Evolutionary conservation across 2,797 vertebrate genomes (phyloP).

Genomic region (Rhinoraja longicauda): DNA sequence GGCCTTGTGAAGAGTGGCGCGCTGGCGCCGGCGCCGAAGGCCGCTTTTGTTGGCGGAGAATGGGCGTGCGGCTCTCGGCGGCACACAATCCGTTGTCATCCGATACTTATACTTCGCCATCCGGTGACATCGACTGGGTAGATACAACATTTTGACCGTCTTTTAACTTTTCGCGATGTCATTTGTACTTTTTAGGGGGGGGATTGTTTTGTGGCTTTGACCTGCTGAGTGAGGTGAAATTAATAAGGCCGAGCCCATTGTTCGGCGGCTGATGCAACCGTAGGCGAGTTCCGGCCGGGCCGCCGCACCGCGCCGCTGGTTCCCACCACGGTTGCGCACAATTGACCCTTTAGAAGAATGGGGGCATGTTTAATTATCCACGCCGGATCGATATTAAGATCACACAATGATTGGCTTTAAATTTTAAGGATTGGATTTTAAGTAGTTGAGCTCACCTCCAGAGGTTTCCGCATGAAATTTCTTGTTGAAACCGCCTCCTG

Average conservation of each 20-base stretch:
- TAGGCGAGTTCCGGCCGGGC: not conserved
- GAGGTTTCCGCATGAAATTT: no score
- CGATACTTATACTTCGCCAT: not conserved
- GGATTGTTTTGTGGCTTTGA: accelerated
- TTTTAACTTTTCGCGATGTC: no score
- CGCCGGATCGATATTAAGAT: no score
- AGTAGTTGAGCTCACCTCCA: no score
- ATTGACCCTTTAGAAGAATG: no score
- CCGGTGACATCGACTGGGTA: not conserved
- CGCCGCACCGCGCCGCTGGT: not conserved
- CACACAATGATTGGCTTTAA: no score
- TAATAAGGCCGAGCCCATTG: not conserved
- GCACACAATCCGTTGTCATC: not conserved
- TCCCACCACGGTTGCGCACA: no score
- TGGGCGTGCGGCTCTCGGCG: not conserved
- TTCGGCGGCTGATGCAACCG: not conserved
- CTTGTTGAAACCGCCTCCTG: no score
- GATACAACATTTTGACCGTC: no score
- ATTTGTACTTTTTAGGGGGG: not conserved
- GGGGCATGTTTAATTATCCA: no score
- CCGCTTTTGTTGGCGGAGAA: not conserved
- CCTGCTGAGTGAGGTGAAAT: not conserved
- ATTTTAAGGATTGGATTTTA: no score
- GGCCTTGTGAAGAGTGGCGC: not conserved
- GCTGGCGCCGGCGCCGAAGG: not conserved